Evolutionary conservation across 2,113 vertebrate genomes (phyloP).

Genomic region (Picathartes gymnocephalus): DNA sequence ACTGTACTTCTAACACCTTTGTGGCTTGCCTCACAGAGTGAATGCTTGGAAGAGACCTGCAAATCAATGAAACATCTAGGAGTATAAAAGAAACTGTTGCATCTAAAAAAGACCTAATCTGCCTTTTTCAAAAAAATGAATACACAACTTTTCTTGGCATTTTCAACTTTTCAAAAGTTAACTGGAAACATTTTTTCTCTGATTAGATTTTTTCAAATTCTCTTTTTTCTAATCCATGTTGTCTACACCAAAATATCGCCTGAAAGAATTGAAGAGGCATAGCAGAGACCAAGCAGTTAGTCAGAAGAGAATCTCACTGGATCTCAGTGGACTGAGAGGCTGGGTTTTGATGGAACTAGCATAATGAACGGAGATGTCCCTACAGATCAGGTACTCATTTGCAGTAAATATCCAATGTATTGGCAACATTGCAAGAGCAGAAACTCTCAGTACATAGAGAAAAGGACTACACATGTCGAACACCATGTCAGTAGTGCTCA

Average conservation of each 20-base stretch:
- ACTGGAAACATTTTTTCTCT: not conserved
- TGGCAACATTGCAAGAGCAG: not conserved
- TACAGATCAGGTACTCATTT: not conserved
- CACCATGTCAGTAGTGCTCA: accelerated
- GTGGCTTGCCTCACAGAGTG: not conserved
- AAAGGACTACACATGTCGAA: not conserved
- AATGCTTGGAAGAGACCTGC: not conserved
- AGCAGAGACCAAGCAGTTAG: not conserved
- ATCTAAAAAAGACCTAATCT: not conserved
- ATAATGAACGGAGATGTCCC: not conserved
- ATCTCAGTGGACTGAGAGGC: not conserved
- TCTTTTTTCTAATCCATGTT: not conserved
- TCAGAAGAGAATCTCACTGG: not conserved
- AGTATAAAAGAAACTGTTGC: not conserved
- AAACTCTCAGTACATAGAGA: not conserved
- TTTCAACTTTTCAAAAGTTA: not conserved
- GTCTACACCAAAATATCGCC: not conserved
- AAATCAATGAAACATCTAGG: not conserved
- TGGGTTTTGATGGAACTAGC: not conserved
- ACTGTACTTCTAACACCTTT: not conserved
- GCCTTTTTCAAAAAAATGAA: not conserved
- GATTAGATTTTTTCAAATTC: not conserved
- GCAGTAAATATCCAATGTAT: not conserved
- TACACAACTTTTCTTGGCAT: not conserved
- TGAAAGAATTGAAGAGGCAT: not conserved